Percentiles rank a stretch among this genome's conserved stretches.
These are phyloP conservation scores for Mirounga angustirostris DNA, from an alignment of 2,113 vertebrate species.

Conservation along the genomic window DNA sequence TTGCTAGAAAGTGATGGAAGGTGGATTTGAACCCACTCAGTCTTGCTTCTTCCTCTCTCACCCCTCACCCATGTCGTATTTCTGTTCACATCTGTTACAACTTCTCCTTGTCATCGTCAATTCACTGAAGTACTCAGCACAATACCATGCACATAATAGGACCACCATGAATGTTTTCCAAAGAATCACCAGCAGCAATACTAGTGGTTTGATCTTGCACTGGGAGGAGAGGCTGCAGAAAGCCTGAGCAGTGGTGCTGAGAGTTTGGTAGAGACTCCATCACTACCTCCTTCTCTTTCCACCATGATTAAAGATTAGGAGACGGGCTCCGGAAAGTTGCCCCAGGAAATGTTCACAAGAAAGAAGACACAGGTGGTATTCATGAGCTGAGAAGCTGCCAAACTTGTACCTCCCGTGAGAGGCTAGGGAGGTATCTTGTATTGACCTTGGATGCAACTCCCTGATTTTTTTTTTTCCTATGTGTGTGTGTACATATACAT, in stretches of 20 bases:
- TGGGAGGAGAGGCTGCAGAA: background rate
- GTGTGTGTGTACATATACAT: background rate
- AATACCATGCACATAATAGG: background rate
- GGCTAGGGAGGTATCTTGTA: background rate
- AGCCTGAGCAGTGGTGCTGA: background rate
- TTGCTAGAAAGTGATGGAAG: background rate
- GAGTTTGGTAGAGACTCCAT: background rate
- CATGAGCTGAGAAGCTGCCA: background rate
- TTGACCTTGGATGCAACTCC: background rate
- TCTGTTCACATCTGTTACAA: background rate
- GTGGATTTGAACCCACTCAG: background rate
- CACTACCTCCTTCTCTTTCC: background rate
- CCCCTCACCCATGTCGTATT: background rate
- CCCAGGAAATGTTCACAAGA: background rate
- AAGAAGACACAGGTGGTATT: background rate
- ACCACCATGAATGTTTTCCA: background rate
- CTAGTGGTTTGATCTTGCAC: background rate
- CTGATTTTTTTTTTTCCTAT: background rate
- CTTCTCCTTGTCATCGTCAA: background rate
- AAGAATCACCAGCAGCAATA: background rate
- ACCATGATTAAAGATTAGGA: background rate
- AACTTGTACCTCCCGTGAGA: background rate
- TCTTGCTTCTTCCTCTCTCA: background rate
- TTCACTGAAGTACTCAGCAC: background rate
- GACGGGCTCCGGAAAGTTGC: background rate